Evolutionary conservation across 2,797 vertebrate species (phyloP), one percentile per base, ranked within the genome.

Genomic region (Cheirogaleus major): DNA sequence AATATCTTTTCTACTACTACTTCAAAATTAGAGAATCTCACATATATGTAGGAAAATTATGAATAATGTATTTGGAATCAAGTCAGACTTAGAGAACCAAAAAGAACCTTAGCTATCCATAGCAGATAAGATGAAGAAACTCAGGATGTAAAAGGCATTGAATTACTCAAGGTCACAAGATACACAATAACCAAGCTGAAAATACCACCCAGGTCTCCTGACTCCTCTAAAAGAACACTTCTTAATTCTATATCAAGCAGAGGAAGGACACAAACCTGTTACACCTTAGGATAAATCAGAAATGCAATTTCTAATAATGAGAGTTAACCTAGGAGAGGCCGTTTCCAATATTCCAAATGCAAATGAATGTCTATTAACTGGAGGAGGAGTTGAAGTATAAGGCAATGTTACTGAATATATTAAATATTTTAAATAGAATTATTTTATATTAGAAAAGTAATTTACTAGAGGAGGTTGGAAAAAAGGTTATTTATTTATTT

Each of bases 11-110:
- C 30, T 48, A 93, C 3, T 43, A 86, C 25, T 81, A 87, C 25
- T 82, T 45, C 11, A 45, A 45, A 45, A 45, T 45, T 11, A 45
- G 45, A 45, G 45, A 45, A 45, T 45, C 45, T 45, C 45, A 45
- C 45, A 45, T 45, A 45, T 45, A 45, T 65, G 92, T 87, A 75
- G 17, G 13, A 90, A 93, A 93, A 79, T 6, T 76, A 43, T 72
- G 25, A 90, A 93, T 89, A 87, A 65, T 4, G 50, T 82, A 96
- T 32, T 65, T 8, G 78, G 23, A 92, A 69, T 95, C 73, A 89
- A 65, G 67, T 85, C 52, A 85, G 7, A 91, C 27, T 88, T 70
- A 89, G 30, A 95, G 67, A 91, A 35, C n/a, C 38, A 65, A 94
- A 67, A 89, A 55, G 43, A 93, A 85, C 32, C 41, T 89, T 50